Evolutionary conservation across 2,797 vertebrate genomes (phyloP), one percentile per base, ranked within the genome.

Genomic region (Crypturellus tataupa): DNA sequence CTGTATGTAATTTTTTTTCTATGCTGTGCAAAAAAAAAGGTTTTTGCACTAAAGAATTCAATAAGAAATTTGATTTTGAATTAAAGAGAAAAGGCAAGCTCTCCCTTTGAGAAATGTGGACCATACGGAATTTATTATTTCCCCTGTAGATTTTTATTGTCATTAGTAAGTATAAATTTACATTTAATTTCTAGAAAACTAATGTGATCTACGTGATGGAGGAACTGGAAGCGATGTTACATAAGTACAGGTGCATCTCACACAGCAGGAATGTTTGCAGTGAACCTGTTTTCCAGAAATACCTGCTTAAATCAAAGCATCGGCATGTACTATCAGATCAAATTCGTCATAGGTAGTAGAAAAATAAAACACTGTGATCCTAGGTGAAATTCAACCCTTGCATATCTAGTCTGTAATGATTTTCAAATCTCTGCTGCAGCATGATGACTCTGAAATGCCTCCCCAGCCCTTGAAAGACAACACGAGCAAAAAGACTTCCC

Each of bases 71-170:
- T 53, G 60, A 70, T 3, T 92, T 87, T n/a, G 37, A 73, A 79
- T 86, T 72, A 19, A 71, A 80, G 56, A 58, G 10, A 44, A 73
- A 93, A 94, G 55, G 35, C 82, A 44, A 67, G 42, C 7, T 63
- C 33, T 53, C 62, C 12, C 0, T 35, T 6, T 56, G 73, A 88
- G 93, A 81, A 81, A 65, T 0, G 12, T 85, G 82, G 93, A 88
- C 49, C 49, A 24, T 86, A 78, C 51, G 78, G 31, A 80, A 71
- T 94, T 97, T 96, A 92, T 97, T 96, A 92, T 94, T 96, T 91
- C 44, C 53, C 35, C 21, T 12, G 4, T 19, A 20, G 85, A 87
- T 94, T 88, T 81, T 51, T 91, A 95, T 82, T 96, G 82, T 80
- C 88, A 96, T 95, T 95, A 73, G 63, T 16, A 44, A 86, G 15